Evolutionary conservation across 2,888 invertebrate genomes (phyloP).

Genomic region (Euzophera pinguis): DNA sequence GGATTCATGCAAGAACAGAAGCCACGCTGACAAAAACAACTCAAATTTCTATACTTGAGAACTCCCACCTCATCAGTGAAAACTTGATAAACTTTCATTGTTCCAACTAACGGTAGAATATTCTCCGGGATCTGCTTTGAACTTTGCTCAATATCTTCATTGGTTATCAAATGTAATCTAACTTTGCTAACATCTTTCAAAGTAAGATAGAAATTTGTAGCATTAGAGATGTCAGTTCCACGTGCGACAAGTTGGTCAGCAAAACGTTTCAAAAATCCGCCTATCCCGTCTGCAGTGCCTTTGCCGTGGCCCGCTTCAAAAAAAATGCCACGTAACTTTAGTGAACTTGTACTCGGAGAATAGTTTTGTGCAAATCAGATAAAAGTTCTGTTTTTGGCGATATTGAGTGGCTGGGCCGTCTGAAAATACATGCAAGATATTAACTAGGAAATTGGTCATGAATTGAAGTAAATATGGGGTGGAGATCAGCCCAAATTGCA

Average conservation of each 20-base stretch:
- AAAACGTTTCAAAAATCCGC: background rate
- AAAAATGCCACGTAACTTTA: slow-evolving; percentile 17
- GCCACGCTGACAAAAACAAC: too few species aligned
- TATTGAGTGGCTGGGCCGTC: too few species aligned
- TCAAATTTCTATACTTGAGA: too few species aligned
- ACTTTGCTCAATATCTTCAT: slow-evolving; percentile 5
- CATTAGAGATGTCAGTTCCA: slow-evolving; percentile 18
- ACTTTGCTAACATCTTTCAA: slow-evolving; percentile 17
- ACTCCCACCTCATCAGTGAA: too few species aligned
- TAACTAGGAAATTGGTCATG: too few species aligned
- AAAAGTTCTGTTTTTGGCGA: too few species aligned
- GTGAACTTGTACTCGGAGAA: slow-evolving; percentile 6
- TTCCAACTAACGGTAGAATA: slow-evolving; percentile 7
- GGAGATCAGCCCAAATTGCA: too few species aligned
- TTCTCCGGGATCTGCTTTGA: background rate
- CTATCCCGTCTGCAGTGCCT: slow-evolving; percentile 12
- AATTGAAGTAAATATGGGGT: too few species aligned
- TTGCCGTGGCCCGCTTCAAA: slow-evolving; percentile 14
- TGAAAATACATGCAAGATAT: too few species aligned
- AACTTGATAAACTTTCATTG: background rate
- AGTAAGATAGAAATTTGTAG: slow-evolving; percentile 17
- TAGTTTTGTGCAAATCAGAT: slow-evolving; percentile 1
- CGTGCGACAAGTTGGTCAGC: slow-evolving; percentile 14
- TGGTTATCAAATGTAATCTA: slow-evolving; percentile 7
- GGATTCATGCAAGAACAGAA: too few species aligned